phyloP scores from a whole-genome alignment of 2,113 vertebrate genomes.

The Tachycineta bicolor region DNA sequence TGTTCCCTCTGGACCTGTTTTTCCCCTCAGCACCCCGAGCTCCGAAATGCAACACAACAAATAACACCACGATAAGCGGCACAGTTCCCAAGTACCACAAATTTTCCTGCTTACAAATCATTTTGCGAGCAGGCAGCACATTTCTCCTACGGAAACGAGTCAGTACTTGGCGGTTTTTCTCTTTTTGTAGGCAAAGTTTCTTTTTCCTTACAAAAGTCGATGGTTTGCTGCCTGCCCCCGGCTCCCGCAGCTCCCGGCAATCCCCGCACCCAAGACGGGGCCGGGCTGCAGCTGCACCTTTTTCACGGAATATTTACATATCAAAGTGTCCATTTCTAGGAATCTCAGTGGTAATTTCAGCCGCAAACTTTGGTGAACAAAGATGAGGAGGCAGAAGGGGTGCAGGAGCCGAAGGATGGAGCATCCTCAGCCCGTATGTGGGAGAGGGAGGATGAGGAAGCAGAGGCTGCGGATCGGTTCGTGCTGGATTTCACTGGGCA shows the following conservation, averaged over 20 bases:
- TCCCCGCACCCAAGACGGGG: background rate
- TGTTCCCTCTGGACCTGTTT: conserved; percentile 43
- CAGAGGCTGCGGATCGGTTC: accelerated
- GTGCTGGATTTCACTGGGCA: background rate
- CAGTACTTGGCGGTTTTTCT: background rate
- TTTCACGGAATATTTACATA: background rate
- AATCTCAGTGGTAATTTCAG: background rate
- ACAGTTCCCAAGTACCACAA: background rate
- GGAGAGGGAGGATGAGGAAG: background rate
- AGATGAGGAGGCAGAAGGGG: background rate
- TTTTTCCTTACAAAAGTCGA: background rate
- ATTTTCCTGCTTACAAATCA: background rate
- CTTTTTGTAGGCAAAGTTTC: background rate
- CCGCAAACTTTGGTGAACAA: background rate
- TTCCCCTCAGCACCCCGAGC: background rate
- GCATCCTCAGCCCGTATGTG: accelerated
- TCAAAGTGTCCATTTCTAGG: background rate
- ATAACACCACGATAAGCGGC: background rate
- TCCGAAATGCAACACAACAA: background rate
- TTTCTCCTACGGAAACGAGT: background rate
- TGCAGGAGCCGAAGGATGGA: accelerated
- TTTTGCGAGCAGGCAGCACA: background rate
- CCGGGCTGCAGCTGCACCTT: background rate
- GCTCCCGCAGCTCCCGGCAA: background rate
- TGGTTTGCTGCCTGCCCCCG: background rate